Percentiles rank a stretch among this genome's conserved stretches.
These are phyloP conservation scores for Palloptera scutellata DNA, from an alignment of 2,888 invertebrate species.

Conservation along the genomic window DNA sequence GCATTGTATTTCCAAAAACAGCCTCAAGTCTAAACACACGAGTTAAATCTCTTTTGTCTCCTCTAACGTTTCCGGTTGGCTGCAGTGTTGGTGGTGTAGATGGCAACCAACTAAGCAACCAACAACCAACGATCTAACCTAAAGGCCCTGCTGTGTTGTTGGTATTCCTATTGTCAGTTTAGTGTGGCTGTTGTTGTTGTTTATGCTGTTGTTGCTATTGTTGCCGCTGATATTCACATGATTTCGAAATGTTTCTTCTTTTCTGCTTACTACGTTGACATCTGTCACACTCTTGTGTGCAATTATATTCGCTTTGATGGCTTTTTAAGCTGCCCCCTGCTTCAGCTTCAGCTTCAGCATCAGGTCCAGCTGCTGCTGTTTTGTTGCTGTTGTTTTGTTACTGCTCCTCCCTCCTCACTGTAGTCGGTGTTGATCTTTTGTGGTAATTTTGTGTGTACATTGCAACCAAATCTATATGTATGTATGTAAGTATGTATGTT, in stretches of 20 bases:
- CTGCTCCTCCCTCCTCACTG: background rate
- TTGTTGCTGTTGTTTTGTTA: slow-evolving; percentile 8
- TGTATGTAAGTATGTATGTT: no score
- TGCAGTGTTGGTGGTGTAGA: slow-evolving; percentile 1
- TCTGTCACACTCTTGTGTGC: slow-evolving; percentile 49
- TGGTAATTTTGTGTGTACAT: slow-evolving; percentile 1
- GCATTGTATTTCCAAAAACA: slow-evolving; percentile 33
- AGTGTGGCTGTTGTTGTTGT: slow-evolving; percentile 7
- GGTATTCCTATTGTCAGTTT: slow-evolving; percentile 27
- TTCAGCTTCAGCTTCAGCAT: no score
- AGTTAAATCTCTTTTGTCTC: background rate
- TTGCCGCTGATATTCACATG: slow-evolving; percentile 22
- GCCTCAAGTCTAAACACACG: slow-evolving; percentile 35
- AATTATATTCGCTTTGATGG: slow-evolving; percentile 46
- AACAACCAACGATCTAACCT: slow-evolving; percentile 26
- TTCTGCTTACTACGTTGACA: slow-evolving; percentile 40
- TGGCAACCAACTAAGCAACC: slow-evolving; percentile 11
- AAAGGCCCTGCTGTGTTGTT: slow-evolving; percentile 33
- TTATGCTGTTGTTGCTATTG: slow-evolving; percentile 6
- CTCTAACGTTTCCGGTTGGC: background rate
- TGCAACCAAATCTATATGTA: no score
- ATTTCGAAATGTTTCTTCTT: slow-evolving; percentile 43
- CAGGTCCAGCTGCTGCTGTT: slow-evolving; percentile 9
- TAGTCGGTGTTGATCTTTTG: slow-evolving; percentile 19
- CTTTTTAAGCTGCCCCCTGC: slow-evolving; percentile 29